Base-by-base conservation (phyloP, 1,140 invertebrate genomes). In the Pteromalus puparum region DNA sequence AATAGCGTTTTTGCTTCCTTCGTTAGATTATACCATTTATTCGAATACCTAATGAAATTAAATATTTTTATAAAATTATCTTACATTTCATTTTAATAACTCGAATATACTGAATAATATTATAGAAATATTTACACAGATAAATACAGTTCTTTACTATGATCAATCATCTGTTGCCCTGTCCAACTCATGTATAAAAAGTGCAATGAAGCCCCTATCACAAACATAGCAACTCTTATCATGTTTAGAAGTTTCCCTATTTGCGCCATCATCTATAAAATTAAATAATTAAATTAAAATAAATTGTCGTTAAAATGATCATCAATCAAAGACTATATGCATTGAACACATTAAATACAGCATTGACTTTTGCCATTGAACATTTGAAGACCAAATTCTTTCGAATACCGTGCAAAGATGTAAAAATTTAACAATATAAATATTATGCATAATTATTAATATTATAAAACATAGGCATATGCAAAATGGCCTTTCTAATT, bases 21-120 rank as follows among this genome's bases (percentile, higher is more conserved):
- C 12, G 75, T 26, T 2, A 77, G 24, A 61, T 77, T 61, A 21
- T 77, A 77, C 75, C 75, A 77, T 24, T 48, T 26, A 10, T 26
- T 77, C 18, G 42, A 26, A 42, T 77, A 77, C 13, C 42, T 77
- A 15, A 6, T 28, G 24, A 48, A 74, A n/a, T n/a, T n/a, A 48
- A 74, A 74, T 10, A 74, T 13, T 10, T 28, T 30, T 26, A 30
- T 70, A 9, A 67, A 67, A 48, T 48, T 18, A 24, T 67, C n/a
- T 65, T 21, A 67, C 12, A 67, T 7, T 26, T 26, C 2, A 48
- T 48, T 48, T 67, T 18, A 67, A n/a, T 15, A 15, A 30, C 4
- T 42, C 9, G 2, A 61, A 15, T 28, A 4, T 15, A n/a, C n/a
- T 30, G 10, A 70, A 70, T 70, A 18, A 70, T 30, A 28, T 70